A percentile compares a stretch with the other conserved stretches of the same genome.
Evolutionary conservation across 2,797 vertebrate species (phyloP).

Genomic region (Dendrocincla fuliginosa): DNA sequence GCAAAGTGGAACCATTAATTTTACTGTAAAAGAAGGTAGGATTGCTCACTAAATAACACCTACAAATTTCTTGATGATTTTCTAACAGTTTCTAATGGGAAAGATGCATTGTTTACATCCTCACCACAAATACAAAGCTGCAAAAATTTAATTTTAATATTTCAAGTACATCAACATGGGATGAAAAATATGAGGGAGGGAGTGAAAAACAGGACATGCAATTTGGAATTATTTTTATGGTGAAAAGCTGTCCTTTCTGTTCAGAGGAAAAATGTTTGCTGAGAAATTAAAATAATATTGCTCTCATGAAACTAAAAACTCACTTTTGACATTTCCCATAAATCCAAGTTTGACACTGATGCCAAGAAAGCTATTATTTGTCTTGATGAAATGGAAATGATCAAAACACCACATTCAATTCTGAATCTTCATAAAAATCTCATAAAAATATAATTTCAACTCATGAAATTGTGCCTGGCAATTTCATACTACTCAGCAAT

Average conservation of each 20-base stretch:
- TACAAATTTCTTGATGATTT: not conserved
- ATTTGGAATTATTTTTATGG: slow-evolving; percentile 5
- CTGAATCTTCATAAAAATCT: slow-evolving; percentile 1
- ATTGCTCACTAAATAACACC: not conserved
- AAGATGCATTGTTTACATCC: not conserved
- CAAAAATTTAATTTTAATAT: slow-evolving; percentile 16
- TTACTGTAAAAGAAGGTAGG: not conserved
- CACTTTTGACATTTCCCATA: not conserved
- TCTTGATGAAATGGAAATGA: not conserved
- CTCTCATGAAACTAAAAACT: not conserved
- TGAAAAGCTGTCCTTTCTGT: not conserved
- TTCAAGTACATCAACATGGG: not conserved
- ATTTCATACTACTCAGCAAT: not conserved
- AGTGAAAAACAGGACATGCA: not conserved
- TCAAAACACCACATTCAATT: not conserved
- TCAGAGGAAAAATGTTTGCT: not conserved
- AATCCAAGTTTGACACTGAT: not conserved
- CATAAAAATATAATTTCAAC: not conserved
- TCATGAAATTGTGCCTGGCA: not conserved
- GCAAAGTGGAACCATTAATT: slow-evolving; percentile 25
- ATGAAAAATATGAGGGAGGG: not conserved
- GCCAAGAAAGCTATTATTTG: not conserved
- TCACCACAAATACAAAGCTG: not conserved
- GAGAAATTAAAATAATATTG: not conserved
- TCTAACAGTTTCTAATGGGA: not conserved